Evolutionary conservation across 2,797 vertebrate species (phyloP).

Genomic region (Neosalanx taihuensis): DNA sequence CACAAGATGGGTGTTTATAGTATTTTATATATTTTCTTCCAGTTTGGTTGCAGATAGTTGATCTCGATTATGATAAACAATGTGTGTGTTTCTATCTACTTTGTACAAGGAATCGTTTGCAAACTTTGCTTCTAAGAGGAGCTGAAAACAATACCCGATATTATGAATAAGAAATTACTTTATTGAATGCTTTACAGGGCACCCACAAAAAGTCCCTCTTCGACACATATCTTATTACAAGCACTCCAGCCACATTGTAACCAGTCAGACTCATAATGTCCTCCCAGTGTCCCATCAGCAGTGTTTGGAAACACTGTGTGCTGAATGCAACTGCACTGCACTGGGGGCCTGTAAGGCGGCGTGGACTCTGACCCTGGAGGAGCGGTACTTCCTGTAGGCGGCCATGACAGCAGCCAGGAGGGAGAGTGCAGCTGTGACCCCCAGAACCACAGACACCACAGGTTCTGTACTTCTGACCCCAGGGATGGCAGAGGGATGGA

Average conservation of each 20-base stretch:
- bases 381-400: slow-evolving; percentile 43
- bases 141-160: too few relatives aligned
- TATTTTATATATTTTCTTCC: too few relatives aligned
- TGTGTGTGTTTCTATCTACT: too few relatives aligned
- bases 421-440: slow-evolving; percentile 24
- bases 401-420: slow-evolving; percentile 35
- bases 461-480: neutral
- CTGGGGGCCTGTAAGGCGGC: slow-evolving; percentile 15
- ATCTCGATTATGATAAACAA: too few relatives aligned
- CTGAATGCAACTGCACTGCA: slow-evolving; percentile 32
- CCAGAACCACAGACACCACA: slow-evolving; percentile 12
- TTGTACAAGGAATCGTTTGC: too few relatives aligned
- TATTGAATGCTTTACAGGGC: too few relatives aligned
- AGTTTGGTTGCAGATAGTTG: too few relatives aligned
- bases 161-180: too few relatives aligned
- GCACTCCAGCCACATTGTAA: neutral
- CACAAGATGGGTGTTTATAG: too few relatives aligned
- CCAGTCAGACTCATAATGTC: neutral
- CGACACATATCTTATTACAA: too few relatives aligned
- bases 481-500: neutral
- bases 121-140: too few relatives aligned
- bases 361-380: slow-evolving; percentile 39
- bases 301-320: slow-evolving; percentile 7
- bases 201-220: too few relatives aligned
- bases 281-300: neutral